Conservation (phyloP, 2,888 invertebrate genomes). For the Tiphia femorata region DNA sequence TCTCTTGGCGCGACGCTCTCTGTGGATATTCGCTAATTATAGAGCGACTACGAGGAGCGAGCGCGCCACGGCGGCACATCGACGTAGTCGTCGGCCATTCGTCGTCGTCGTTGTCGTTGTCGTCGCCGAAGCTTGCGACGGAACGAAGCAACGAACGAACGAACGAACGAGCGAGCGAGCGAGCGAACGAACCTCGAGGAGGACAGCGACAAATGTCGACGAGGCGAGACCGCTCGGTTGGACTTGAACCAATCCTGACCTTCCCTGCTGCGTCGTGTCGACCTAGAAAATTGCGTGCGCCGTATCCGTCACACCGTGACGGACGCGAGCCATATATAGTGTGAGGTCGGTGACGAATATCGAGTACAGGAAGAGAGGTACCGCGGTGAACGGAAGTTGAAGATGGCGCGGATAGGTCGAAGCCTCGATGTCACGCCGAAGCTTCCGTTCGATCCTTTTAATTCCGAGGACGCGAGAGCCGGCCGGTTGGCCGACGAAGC, state of each 20-base stretch:
- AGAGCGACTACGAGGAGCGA: slow-evolving; percentile 41
- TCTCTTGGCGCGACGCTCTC: slow-evolving; percentile 5
- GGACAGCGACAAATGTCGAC: slow-evolving; percentile 25
- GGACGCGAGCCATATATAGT: slow-evolving; percentile 33
- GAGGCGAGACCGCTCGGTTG: slow-evolving; percentile 54
- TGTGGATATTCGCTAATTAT: slow-evolving; percentile 61
- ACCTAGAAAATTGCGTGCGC: slow-evolving; percentile 61
- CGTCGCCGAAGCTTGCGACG: too few relatives aligned
- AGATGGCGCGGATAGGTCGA: too few relatives aligned
- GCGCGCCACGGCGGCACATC: too few relatives aligned
- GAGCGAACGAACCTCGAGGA: slow-evolving; percentile 13
- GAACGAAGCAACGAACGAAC: too few relatives aligned
- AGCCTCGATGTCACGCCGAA: too few relatives aligned
- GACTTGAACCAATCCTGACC: slow-evolving; percentile 67
- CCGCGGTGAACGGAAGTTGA: background rate
- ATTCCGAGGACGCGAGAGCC: too few relatives aligned
- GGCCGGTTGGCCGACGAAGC: too few relatives aligned
- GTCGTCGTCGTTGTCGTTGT: too few relatives aligned
- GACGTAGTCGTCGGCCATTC: background rate
- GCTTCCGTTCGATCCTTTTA: too few relatives aligned
- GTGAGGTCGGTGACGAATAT: slow-evolving; percentile 13
- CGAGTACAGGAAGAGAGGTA: slow-evolving; percentile 12
- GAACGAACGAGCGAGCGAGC: too few relatives aligned
- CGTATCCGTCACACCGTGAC: slow-evolving; percentile 33
- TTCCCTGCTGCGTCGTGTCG: slow-evolving; percentile 60